A percentile compares a stretch with the other conserved stretches of the same genome.
phyloP scores from a whole-genome alignment of 2,113 vertebrate genomes.

The Toxotes chatareus region DNA sequence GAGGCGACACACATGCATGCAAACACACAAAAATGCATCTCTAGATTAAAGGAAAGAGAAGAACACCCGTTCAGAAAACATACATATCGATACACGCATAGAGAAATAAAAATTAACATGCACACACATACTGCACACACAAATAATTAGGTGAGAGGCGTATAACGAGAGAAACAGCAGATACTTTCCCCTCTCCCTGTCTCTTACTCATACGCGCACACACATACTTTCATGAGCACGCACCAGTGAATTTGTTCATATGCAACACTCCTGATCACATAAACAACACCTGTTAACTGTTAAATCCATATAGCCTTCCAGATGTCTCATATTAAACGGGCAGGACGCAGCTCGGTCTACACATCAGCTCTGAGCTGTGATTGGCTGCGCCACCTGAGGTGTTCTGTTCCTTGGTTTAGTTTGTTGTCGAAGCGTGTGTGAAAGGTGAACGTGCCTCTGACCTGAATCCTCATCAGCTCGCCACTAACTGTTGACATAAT shows the following conservation, averaged over 20 bases:
- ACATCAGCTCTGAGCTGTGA: conserved; percentile 33
- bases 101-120: conserved; percentile 14
- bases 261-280: conserved; percentile 57
- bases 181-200: background rate
- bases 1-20: background rate
- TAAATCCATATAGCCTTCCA: conserved; percentile 63
- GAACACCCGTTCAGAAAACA: background rate
- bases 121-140: background rate
- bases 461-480: conserved; percentile 3
- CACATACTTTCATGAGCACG: conserved; percentile 2
- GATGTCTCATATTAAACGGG: conserved; percentile 63
- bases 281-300: conserved; percentile 71
- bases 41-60: background rate
- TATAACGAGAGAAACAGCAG: conserved; percentile 16
- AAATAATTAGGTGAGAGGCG: background rate
- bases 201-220: conserved; percentile 1
- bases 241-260: conserved; percentile 52
- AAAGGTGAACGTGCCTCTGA: conserved; percentile 12
- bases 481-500: background rate
- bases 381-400: conserved; percentile 28
- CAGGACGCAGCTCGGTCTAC: conserved; percentile 31
- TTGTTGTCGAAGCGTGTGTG: conserved; percentile 7
- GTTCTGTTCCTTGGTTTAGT: conserved; percentile 14
- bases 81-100: background rate
- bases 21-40: background rate